Base-by-base conservation (phyloP, 2,888 invertebrate genomes). In the Agrochola litura region DNA sequence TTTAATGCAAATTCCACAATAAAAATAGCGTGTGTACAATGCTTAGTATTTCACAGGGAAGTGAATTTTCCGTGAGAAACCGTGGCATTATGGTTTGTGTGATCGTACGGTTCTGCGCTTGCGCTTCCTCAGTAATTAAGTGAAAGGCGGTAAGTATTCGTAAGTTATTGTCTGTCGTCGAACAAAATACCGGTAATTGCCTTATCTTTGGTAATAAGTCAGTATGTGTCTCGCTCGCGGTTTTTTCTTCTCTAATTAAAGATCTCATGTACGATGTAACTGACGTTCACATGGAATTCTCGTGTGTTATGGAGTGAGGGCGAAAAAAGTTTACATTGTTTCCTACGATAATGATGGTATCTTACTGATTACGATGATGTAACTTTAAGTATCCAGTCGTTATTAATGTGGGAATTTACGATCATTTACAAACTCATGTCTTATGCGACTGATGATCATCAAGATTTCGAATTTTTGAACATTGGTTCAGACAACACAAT, bases 21-120 rank as follows among this genome's bases (percentile, higher is more conserved):
- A 74, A 68, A 77, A 78, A 79, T 84, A 67, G 74, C 88, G 68
- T 84, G 76, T 46, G 64, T 46, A 83, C 80, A 82, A 81, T 82
- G 63, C 69, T 64, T n/a, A 76, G 68, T 84, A 79, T 58, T 81
- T 87, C 87, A 83, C 87, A 86, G 71, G 88, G 87, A 87, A 88
- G 85, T 83, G 70, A 74, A 64, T 82, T 77, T 87, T 86, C 87
- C 79, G 87, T 87, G 87, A 84, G 87, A 87, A 86, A 69, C 58
- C 58, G 41, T 66, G 52, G 67, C 69, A 76, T 78, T 86, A 88
- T 81, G 83, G 86, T 58, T 67, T 79, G 69, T 74, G 76, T 72
- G 86, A 81, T 83, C 79, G 79, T 67, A 76, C 66, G 49, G 65
- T 63, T 73, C 69, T 73, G 58, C 43, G 41, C 22, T 54, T 58